These are phyloP conservation scores for Vombatus ursinus DNA, from an alignment of 2,113 vertebrate species.

Conservation along the genomic window DNA sequence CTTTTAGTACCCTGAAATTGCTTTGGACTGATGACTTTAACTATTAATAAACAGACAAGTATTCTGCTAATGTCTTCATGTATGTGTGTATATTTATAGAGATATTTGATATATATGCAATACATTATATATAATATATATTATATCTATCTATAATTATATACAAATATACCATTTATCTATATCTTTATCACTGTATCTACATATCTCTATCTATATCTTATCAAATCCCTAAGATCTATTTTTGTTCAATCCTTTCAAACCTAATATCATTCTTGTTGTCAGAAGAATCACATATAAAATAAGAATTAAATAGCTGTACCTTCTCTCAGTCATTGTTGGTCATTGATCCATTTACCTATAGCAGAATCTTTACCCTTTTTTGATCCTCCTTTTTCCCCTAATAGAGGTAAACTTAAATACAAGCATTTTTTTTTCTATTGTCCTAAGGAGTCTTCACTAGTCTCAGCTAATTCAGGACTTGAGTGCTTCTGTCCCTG, in stretches of 20 bases:
- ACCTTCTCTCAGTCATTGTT: neutral
- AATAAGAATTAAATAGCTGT: neutral
- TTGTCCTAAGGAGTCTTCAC: neutral
- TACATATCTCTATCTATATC: no score
- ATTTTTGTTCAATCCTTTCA: neutral
- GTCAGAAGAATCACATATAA: neutral
- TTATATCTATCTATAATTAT: no score
- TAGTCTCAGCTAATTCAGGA: neutral
- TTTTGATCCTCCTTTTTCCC: neutral
- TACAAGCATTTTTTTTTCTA: neutral
- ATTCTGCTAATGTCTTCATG: no score
- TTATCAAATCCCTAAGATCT: no score
- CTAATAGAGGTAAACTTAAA: neutral
- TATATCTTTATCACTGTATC: no score
- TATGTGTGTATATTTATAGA: no score
- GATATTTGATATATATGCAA: no score
- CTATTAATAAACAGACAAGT: no score
- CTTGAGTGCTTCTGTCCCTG: neutral
- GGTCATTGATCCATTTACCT: neutral
- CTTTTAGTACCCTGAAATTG: no score
- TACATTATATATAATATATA: no score
- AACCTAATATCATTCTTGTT: neutral
- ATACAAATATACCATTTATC: no score
- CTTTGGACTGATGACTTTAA: no score
- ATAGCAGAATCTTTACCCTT: neutral